These are phyloP conservation scores for Cepaea hortensis DNA, from an alignment of 2,888 invertebrate genomes.

Conservation along the genomic window DNA sequence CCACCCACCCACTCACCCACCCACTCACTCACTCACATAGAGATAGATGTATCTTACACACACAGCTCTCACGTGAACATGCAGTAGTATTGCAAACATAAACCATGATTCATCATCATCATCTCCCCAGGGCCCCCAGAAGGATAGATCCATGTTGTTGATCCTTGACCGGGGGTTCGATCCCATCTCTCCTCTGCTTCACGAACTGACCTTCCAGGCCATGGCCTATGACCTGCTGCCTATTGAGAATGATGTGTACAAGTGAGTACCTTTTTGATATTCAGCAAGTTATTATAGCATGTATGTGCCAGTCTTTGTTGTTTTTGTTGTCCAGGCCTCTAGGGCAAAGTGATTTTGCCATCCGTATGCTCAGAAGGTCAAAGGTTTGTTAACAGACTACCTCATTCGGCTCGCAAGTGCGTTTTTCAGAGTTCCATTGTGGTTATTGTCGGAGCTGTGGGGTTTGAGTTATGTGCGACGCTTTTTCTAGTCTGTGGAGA, in stretches of 20 bases:
- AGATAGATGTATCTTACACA: not conserved
- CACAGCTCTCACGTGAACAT: too few species aligned
- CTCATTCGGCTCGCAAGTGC: too few species aligned
- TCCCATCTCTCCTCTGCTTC: constrained; percentile 95
- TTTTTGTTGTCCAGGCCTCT: too few species aligned
- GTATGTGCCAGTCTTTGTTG: not conserved
- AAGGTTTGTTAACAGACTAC: too few species aligned
- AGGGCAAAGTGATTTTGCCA: too few species aligned
- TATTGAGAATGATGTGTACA: constrained; percentile 99
- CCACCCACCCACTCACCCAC: too few species aligned
- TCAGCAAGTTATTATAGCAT: not conserved
- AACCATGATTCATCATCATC: not conserved
- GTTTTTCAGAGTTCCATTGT: too few species aligned
- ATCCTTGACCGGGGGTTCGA: constrained; percentile 99
- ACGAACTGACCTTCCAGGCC: constrained; percentile 97
- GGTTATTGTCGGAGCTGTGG: too few species aligned
- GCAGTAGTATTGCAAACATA: too few species aligned
- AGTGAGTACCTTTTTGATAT: constrained; percentile 78
- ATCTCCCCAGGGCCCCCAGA: constrained; percentile 81
- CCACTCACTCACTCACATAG: not conserved
- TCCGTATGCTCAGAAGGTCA: too few species aligned
- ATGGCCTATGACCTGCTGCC: constrained; percentile 99
- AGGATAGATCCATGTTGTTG: constrained; percentile 94
- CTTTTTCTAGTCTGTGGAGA: too few species aligned
- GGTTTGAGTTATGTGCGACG: too few species aligned